Evolutionary conservation across 2,113 vertebrate species (phyloP).

Genomic region (Eretmochelys imbricata): DNA sequence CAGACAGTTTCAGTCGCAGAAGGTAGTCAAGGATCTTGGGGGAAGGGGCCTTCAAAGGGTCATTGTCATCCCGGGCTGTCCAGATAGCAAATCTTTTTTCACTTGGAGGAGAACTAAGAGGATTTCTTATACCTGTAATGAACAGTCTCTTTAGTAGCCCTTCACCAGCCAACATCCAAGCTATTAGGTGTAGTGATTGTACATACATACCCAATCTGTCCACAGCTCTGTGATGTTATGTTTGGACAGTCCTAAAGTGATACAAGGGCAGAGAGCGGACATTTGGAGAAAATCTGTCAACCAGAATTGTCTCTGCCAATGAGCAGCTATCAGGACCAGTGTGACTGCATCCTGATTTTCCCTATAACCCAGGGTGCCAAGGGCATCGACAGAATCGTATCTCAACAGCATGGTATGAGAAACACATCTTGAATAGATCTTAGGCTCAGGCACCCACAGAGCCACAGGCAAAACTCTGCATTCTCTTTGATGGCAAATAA

Average conservation of each 20-base stretch:
- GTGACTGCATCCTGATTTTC: neutral
- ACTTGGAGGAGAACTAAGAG: no score
- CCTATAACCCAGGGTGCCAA: neutral
- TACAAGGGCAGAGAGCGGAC: neutral
- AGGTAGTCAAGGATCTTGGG: no score
- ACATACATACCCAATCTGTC: neutral
- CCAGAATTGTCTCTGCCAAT: neutral
- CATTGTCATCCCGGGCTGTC: no score
- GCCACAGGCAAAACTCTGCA: neutral
- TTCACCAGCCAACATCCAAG: no score
- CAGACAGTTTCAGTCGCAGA: no score
- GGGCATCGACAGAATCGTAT: neutral
- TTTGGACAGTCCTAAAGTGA: neutral
- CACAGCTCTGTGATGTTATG: neutral
- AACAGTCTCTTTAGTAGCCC: no score
- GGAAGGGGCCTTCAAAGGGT: no score
- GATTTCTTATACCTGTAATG: no score
- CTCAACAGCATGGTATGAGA: neutral
- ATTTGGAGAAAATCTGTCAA: neutral
- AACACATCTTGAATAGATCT: neutral
- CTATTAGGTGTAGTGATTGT: no score
- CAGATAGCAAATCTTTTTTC: no score
- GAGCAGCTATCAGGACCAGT: neutral
- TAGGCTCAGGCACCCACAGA: neutral
- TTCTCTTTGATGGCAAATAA: neutral